Evolutionary conservation across 2,113 vertebrate species (phyloP).

Genomic region (Mirounga angustirostris): DNA sequence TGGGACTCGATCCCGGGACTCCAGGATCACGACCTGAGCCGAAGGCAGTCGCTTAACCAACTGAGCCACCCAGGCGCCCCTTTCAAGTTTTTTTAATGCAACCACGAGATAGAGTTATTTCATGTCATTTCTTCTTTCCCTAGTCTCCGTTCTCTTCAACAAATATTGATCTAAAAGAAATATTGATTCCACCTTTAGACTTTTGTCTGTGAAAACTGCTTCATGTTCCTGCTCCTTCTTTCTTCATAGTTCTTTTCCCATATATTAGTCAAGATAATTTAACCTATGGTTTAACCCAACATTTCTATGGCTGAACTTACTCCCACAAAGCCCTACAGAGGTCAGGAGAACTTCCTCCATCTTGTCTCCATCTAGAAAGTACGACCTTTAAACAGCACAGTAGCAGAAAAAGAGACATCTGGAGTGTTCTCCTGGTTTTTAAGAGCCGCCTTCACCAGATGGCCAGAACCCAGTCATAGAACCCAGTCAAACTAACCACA

Average conservation of each 20-base stretch:
- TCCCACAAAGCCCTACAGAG: background rate
- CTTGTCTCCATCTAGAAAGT: background rate
- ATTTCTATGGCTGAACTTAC: background rate
- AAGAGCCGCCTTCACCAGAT: background rate
- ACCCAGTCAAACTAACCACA: background rate
- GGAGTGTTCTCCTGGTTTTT: background rate
- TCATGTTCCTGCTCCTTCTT: background rate
- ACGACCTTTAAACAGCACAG: background rate
- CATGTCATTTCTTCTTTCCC: background rate
- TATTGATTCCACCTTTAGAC: conserved; percentile 33
- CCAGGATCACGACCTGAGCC: no score
- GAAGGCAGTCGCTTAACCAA: no score
- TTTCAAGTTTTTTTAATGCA: conserved; percentile 17
- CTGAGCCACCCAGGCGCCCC: no score
- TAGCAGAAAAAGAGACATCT: background rate
- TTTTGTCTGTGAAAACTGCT: conserved; percentile 2
- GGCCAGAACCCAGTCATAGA: background rate
- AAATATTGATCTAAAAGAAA: conserved; percentile 25
- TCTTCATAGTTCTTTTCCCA: background rate
- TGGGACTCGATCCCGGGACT: no score
- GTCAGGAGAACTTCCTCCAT: background rate
- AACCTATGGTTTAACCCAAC: conserved; percentile 7
- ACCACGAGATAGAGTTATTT: background rate
- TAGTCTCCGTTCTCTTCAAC: background rate
- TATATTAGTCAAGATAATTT: background rate